Base-by-base conservation (phyloP, 2,888 invertebrate species). In the Cremastinae sp. region DNA sequence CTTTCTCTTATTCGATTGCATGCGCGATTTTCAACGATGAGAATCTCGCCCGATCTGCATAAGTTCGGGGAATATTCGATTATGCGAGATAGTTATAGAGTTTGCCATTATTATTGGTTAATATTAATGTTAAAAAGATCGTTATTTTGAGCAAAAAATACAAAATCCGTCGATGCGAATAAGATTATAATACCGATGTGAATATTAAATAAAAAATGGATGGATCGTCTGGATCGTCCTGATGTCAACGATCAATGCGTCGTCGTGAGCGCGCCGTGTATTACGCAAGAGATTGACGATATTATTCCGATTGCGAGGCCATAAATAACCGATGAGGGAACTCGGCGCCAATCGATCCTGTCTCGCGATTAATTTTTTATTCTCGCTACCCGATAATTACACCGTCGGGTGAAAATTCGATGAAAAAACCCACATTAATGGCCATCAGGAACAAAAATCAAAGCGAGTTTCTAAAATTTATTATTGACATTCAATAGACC, bases 211-310 rank as follows among this genome's bases (percentile, higher is more conserved):
- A 12, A 43, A 18, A 12, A 34, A 45, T 16, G 10, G 16, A 16
- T 12, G 34, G 4, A 43, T 34, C 9, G 16, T 18, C 3, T 18
- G 9, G 8, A 12, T 34, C 45, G 4, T n/a, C 53, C 72, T 53
- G 41, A 73, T 65, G 72, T 66, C 59, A 73, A 73, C 59, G 65
- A 73, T 73, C 65, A 73, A 73, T 59, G 12, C 18, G 58, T 59
- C 45, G 45, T 38, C 18, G 22, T 7, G 14, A 28, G 10, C 53
- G 28, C n/a, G n/a, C n/a, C n/a, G n/a, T 12, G 41, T 12, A 43
- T 62, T 45, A 22, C 34, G 56, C 41, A 64, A 53, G 43, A 20
- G 38, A 65, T 56, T 65, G 38, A 28, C 61, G 65, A 71, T 70
- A 71, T 66, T 36, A 71, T 54, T 61, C 65, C 34, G 43, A 70